phyloP scores from a whole-genome alignment of 2,797 vertebrate genomes.

The Synaphobranchus kaupii region DNA sequence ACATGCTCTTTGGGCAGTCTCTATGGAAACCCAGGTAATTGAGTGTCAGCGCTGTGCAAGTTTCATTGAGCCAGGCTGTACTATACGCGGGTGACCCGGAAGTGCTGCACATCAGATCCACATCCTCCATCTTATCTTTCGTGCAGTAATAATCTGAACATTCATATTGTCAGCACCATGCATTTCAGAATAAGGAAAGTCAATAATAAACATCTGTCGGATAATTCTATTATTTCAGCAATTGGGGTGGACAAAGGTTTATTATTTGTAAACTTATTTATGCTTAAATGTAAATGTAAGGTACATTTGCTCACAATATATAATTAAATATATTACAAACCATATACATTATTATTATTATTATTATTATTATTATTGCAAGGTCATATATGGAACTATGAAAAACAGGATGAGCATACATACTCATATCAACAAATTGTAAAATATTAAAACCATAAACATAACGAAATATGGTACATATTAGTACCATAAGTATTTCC shows the following conservation, averaged over 20 bases:
- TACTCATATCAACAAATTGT: not conserved
- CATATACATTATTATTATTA: not conserved
- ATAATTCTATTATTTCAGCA: not conserved
- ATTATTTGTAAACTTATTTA: not conserved
- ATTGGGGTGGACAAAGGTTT: not conserved
- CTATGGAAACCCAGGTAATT: conserved; percentile 76
- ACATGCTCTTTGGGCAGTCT: conserved; percentile 70
- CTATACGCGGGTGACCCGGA: conserved; percentile 67
- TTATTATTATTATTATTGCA: not conserved
- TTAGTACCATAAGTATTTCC: conserved; percentile 52
- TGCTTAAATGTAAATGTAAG: too few relatives aligned
- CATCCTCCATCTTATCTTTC: not conserved
- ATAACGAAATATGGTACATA: conserved; percentile 21
- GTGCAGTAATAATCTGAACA: not conserved
- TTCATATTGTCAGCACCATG: not conserved
- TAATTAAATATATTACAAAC: conserved; percentile 37
- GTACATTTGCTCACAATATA: conserved; percentile 28
- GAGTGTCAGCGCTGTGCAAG: conserved; percentile 68
- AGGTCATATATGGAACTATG: not conserved
- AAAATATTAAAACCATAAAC: not conserved
- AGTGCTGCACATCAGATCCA: conserved; percentile 44
- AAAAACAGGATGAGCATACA: not conserved
- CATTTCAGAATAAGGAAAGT: conserved; percentile 19
- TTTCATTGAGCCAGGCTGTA: conserved; percentile 56
- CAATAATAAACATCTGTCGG: not conserved